These are phyloP conservation scores for Eretmocerus hayati DNA, from an alignment of 2,888 invertebrate species.

Conservation along the genomic window DNA sequence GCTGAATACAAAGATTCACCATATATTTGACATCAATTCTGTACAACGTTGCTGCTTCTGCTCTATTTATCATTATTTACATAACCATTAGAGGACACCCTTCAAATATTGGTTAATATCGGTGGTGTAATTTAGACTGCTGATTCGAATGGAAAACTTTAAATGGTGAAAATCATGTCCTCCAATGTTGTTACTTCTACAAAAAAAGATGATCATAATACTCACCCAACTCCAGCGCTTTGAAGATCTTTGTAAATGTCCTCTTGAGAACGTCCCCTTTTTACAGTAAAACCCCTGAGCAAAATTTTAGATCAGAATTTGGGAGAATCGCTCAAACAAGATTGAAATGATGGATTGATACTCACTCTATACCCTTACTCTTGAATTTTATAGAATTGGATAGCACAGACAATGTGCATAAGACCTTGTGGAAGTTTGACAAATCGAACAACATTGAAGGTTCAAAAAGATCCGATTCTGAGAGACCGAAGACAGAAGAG, in stretches of 20 bases:
- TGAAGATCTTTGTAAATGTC: constrained; percentile 79
- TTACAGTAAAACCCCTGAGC: constrained; percentile 74
- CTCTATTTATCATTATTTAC: neutral
- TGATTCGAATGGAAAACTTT: neutral
- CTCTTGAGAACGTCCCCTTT: constrained; percentile 72
- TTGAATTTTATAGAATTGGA: constrained; percentile 72
- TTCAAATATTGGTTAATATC: too few species aligned
- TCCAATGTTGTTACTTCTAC: constrained; percentile 7
- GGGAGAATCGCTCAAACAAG: neutral
- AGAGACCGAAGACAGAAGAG: constrained; percentile 73
- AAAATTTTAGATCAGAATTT: neutral
- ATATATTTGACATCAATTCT: constrained; percentile 14
- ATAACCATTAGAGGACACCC: neutral
- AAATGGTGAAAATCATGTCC: constrained; percentile 8
- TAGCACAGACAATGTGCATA: constrained; percentile 82
- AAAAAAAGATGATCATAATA: neutral
- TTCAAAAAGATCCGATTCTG: constrained; percentile 84
- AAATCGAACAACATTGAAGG: constrained; percentile 93
- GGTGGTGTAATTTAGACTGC: too few species aligned
- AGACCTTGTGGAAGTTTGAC: constrained; percentile 88
- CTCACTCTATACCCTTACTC: constrained; percentile 67
- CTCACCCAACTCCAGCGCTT: constrained; percentile 45
- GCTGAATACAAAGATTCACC: constrained; percentile 26
- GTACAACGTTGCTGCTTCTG: neutral
- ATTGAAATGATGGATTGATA: constrained; percentile 29